These are phyloP conservation scores for Malurus leucopterus DNA, from an alignment of 2,797 vertebrate genomes.

Conservation along the genomic window DNA sequence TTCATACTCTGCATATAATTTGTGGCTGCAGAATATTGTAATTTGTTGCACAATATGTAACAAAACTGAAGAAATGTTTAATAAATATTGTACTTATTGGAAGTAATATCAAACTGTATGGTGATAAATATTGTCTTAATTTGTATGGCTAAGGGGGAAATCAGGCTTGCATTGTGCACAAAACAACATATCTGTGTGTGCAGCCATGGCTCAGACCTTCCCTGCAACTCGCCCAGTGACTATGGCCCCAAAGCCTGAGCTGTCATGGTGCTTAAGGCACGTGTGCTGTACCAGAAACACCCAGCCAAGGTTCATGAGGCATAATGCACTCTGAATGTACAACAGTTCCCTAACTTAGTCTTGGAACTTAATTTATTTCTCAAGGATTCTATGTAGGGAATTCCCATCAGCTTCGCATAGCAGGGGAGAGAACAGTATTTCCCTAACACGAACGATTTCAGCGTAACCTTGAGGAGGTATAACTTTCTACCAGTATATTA, in stretches of 20 bases:
- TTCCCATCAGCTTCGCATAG: neutral
- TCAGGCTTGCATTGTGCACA: constrained; percentile 71
- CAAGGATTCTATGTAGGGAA: constrained; percentile 41
- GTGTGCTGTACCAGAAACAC: constrained; percentile 21
- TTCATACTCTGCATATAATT: constrained; percentile 90
- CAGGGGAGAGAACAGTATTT: constrained; percentile 41
- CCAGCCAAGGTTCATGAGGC: constrained; percentile 24
- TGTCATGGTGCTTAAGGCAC: constrained; percentile 38
- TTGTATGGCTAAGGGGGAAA: constrained; percentile 80
- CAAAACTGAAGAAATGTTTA: constrained; percentile 93
- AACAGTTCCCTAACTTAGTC: constrained; percentile 43
- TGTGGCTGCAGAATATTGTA: constrained; percentile 94
- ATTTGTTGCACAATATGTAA: constrained; percentile 97
- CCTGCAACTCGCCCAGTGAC: constrained; percentile 29
- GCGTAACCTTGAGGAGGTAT: constrained; percentile 34
- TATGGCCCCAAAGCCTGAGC: constrained; percentile 22
- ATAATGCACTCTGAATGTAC: constrained; percentile 65
- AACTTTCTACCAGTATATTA: constrained; percentile 48
- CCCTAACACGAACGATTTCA: neutral
- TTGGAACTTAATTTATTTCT: constrained; percentile 59
- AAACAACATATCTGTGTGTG: constrained; percentile 67
- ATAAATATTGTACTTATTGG: constrained; percentile 97
- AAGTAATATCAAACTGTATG: constrained; percentile 89
- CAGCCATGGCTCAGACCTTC: constrained; percentile 65
- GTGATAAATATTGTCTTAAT: constrained; percentile 86